These are phyloP conservation scores for Alosa sapidissima DNA, from an alignment of 2,797 vertebrate species.

Conservation along the genomic window DNA sequence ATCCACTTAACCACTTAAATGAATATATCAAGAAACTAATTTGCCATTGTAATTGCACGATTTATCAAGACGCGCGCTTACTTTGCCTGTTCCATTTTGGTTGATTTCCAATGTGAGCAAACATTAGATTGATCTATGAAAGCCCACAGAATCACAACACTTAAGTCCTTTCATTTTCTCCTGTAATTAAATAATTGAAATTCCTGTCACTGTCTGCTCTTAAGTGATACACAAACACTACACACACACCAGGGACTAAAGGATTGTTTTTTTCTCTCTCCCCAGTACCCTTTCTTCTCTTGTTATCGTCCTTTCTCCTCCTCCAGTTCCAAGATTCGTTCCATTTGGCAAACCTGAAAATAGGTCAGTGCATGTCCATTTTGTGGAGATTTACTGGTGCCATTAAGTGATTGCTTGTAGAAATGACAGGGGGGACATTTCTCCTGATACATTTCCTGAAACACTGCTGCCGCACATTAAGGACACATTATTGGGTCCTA, in stretches of 20 bases:
- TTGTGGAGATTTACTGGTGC: constrained; percentile 84
- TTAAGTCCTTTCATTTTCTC: constrained; percentile 99
- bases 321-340: constrained; percentile 80
- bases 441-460: constrained; percentile 85
- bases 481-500: constrained; percentile 74
- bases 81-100: constrained; percentile 95
- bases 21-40: constrained; percentile 99
- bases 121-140: constrained; percentile 98
- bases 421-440: constrained; percentile 82
- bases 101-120: constrained; percentile 95
- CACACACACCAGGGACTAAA: constrained; percentile 79
- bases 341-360: constrained; percentile 84
- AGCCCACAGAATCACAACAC: constrained; percentile 97
- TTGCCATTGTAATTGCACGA: constrained; percentile 98
- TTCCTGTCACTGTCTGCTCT: constrained; percentile 99
- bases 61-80: constrained; percentile 97
- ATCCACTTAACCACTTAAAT: constrained; percentile 99
- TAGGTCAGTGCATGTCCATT: constrained; percentile 87
- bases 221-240: constrained; percentile 83
- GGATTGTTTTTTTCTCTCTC: constrained; percentile 73
- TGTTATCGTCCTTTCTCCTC: constrained; percentile 58
- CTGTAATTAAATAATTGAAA: constrained; percentile 99
- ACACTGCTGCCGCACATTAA: constrained; percentile 82
- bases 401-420: constrained; percentile 97
- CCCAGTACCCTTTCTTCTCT: constrained; percentile 60